Percentiles rank a stretch among this genome's conserved stretches.
Evolutionary conservation across 1,140 invertebrate species (phyloP).

Genomic region (Chrysoperla carnea): DNA sequence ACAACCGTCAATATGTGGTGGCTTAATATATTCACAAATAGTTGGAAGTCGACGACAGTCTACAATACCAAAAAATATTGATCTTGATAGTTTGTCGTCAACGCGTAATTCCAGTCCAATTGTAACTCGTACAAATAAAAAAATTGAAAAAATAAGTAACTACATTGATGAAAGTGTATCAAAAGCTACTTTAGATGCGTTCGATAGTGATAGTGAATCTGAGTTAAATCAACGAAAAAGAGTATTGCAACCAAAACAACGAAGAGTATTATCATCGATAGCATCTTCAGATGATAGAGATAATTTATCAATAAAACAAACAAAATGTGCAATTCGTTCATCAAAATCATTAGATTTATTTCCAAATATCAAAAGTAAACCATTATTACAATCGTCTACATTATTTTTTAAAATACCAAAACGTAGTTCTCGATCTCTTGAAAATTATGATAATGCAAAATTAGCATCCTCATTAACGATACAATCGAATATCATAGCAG

Average conservation of each 20-base stretch:
- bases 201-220: constrained; percentile 21
- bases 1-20: constrained; percentile 25
- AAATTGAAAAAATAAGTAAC: constrained; percentile 11
- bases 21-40: constrained; percentile 15
- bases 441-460: constrained; percentile 10
- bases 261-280: constrained; percentile 29
- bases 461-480: background rate
- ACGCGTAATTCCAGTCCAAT: constrained; percentile 18
- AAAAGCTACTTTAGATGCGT: constrained; percentile 26
- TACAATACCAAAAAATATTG: constrained; percentile 8
- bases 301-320: constrained; percentile 20
- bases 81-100: constrained; percentile 20
- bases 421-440: constrained; percentile 18
- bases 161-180: constrained; percentile 21
- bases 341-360: constrained; percentile 28
- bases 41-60: constrained; percentile 13
- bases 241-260: constrained; percentile 16
- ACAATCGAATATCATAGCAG: constrained; percentile 18
- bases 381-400: constrained; percentile 9
- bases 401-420: constrained; percentile 14
- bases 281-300: constrained; percentile 30
- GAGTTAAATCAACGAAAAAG: constrained; percentile 18
- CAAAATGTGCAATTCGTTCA: constrained; percentile 22
- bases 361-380: constrained; percentile 17
- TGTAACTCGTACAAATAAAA: constrained; percentile 7